Conservation (phyloP, 2,797 vertebrate genomes). For the Megalops cyprinoides region DNA sequence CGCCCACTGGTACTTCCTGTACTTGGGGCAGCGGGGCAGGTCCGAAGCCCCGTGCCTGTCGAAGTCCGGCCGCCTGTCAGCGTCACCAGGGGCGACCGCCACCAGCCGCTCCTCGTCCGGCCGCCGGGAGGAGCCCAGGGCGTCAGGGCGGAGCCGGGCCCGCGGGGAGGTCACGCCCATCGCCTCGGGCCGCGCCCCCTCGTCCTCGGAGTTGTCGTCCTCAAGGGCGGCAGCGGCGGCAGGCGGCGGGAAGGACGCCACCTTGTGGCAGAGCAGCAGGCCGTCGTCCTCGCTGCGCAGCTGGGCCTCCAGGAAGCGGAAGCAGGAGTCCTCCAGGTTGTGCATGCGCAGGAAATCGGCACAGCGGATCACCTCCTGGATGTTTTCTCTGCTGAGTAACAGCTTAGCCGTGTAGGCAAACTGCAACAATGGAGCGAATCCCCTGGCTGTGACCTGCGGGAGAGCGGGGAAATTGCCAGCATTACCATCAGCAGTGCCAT, state of each 20-base stretch:
- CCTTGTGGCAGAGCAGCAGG: constrained; percentile 86
- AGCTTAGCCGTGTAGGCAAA: constrained; percentile 99
- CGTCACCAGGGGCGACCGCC: constrained; percentile 73
- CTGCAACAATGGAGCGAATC: constrained; percentile 98
- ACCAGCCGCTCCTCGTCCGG: constrained; percentile 75
- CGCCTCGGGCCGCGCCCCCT: constrained; percentile 86
- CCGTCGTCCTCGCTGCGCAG: constrained; percentile 91
- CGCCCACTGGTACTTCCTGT: constrained; percentile 98
- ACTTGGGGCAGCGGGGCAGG: constrained; percentile 91
- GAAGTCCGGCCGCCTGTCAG: constrained; percentile 81
- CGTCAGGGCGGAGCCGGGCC: constrained; percentile 78
- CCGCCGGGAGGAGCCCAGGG: constrained; percentile 67
- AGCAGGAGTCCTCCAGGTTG: constrained; percentile 99
- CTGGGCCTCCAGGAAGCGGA: constrained; percentile 97
- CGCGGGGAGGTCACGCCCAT: constrained; percentile 79
- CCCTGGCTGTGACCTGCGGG: constrained; percentile 95
- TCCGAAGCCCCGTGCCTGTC: constrained; percentile 79
- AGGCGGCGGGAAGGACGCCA: constrained; percentile 63
- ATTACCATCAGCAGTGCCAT: constrained; percentile 80
- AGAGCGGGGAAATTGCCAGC: constrained; percentile 80
- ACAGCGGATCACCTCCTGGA: constrained; percentile 98
- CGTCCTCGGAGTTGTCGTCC: constrained; percentile 83
- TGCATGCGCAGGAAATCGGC: constrained; percentile 98
- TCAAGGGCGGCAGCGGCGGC: constrained; percentile 52
- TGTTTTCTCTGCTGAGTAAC: constrained; percentile 98